A percentile compares a stretch with the other conserved stretches of the same genome.
Evolutionary conservation across 2,113 vertebrate species (phyloP).

Genomic region (Anoplopoma fimbria): DNA sequence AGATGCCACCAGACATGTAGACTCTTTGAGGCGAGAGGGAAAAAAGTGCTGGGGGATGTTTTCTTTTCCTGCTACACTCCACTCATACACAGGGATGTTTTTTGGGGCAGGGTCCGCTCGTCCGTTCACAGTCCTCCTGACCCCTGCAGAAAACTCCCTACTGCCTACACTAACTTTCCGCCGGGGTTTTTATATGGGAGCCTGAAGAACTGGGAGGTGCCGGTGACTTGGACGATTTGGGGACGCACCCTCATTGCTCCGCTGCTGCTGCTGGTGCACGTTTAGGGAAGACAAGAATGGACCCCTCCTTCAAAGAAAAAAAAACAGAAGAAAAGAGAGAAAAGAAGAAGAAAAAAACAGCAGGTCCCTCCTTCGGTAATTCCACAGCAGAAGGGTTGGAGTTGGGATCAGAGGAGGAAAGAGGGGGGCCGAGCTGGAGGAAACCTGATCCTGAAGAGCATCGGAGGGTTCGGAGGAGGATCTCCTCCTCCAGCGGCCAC

Average conservation of each 20-base stretch:
- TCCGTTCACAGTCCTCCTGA: conserved; percentile 87
- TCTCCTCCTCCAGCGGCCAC: conserved; percentile 55
- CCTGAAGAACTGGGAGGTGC: conserved; percentile 86
- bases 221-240: conserved; percentile 63
- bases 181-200: conserved; percentile 89
- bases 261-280: conserved; percentile 67
- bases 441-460: conserved; percentile 74
- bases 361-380: conserved; percentile 88
- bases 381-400: conserved; percentile 72
- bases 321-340: conserved; percentile 44
- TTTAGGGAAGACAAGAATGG: conserved; percentile 81
- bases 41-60: conserved; percentile 70
- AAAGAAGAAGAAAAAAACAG: conserved; percentile 48
- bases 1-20: conserved; percentile 95
- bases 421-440: conserved; percentile 37
- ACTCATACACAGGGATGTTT: conserved; percentile 94
- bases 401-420: conserved; percentile 58
- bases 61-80: conserved; percentile 91
- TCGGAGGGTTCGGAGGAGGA: conserved; percentile 60
- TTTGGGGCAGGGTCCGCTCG: conserved; percentile 81
- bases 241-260: conserved; percentile 80
- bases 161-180: conserved; percentile 89
- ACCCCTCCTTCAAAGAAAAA: conserved; percentile 74
- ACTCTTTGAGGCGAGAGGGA: conserved; percentile 96
- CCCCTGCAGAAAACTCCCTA: conserved; percentile 99